phyloP scores from a whole-genome alignment of 2,113 vertebrate genomes.

The Narcine bancroftii region DNA sequence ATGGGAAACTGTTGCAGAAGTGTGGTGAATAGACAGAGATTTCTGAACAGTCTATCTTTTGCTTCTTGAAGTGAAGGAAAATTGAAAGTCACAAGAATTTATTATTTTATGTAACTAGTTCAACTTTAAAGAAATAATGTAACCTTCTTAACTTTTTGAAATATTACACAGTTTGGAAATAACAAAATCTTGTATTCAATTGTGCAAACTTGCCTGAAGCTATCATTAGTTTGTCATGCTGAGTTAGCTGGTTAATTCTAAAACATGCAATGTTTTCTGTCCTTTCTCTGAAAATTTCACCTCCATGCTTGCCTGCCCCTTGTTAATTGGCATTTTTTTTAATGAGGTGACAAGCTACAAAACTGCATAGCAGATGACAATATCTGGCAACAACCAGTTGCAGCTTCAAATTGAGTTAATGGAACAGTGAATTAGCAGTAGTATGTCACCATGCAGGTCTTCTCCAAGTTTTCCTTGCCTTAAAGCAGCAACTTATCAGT shows the following conservation, averaged over 20 bases:
- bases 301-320: not conserved
- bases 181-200: not conserved
- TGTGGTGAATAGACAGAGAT: not conserved
- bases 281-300: not conserved
- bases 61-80: not conserved
- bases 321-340: not conserved
- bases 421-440: not conserved
- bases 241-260: not conserved
- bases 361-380: not conserved
- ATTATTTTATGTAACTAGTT: not conserved
- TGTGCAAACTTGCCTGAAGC: not conserved
- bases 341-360: not conserved
- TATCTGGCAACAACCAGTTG: not conserved
- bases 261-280: not conserved
- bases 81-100: not conserved
- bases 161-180: not conserved
- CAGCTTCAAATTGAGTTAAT: not conserved
- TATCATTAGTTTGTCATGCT: slow-evolving; percentile 2
- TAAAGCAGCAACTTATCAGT: not conserved
- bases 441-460: not conserved
- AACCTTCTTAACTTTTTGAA: not conserved
- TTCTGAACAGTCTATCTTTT: not conserved
- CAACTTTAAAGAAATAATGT: not conserved
- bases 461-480: not conserved
- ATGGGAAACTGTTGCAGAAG: not conserved